These are phyloP conservation scores for Temnothorax curvispinosus DNA, from an alignment of 1,140 invertebrate genomes.

Conservation along the genomic window DNA sequence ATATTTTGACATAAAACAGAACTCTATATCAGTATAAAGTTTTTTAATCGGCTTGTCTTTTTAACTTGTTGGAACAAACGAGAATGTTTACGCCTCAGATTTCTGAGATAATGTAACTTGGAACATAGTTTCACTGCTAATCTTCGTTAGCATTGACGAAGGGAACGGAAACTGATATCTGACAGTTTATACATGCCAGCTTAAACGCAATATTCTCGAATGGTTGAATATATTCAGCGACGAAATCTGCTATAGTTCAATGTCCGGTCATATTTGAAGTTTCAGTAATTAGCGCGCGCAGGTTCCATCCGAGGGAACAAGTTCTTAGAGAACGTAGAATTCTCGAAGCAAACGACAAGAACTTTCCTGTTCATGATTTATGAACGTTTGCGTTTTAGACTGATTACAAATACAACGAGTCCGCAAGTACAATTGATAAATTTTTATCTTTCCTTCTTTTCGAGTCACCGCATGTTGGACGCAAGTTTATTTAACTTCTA, in stretches of 20 bases:
- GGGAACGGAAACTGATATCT: constrained; percentile 25
- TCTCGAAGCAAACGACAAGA: constrained; percentile 11
- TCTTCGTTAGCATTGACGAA: constrained; percentile 38
- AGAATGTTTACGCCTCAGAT: neutral
- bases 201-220: constrained; percentile 37
- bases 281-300: constrained; percentile 28
- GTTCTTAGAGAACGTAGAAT: constrained; percentile 8
- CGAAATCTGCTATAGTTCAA: constrained; percentile 38
- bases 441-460: neutral
- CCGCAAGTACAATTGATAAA: neutral
- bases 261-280: constrained; percentile 38
- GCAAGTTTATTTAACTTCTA: constrained; percentile 14
- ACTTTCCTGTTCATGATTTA: constrained; percentile 16
- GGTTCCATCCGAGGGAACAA: neutral
- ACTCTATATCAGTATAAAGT: neutral
- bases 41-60: neutral
- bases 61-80: neutral
- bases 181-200: neutral
- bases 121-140: constrained; percentile 24
- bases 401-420: neutral
- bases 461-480: too few relatives aligned
- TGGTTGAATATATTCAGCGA: constrained; percentile 38
- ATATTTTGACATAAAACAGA: neutral
- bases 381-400: neutral
- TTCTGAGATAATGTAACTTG: neutral